Evolutionary conservation across 2,888 invertebrate species (phyloP), one percentile per base, ranked within the genome.

Genomic region (Deroplatys truncata): DNA sequence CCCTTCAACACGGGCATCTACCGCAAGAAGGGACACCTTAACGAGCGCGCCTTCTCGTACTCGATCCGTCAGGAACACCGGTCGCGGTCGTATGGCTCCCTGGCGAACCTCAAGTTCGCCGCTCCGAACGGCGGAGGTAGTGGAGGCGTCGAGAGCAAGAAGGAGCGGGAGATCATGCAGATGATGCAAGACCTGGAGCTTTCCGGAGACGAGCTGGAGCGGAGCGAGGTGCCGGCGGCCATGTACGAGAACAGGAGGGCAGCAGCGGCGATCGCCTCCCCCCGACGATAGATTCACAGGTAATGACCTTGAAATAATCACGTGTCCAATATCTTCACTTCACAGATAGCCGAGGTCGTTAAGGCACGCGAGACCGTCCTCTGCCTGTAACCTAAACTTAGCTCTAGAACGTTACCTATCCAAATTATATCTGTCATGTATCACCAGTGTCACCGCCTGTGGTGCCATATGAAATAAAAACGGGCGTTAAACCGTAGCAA

Each of bases 61-160:
- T 98, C 98, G 92, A 98, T 98, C 92, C 95, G 98, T 90, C 98
- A 98, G 93, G 98, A 98, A 93, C 98, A 98, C 93, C 95, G 98
- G 91, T 98, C 98, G 93, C 95, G 98, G 91, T 98, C 98, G 92
- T 98, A 98, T 93, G 98, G 98, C 90, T 98, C 98, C 90, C 94
- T 98, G 93, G 98, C 98, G 90, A 98, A 98, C 93, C 94, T 98
- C 91, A 98, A 98, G 93, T 98, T 98, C 94, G 97, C 97, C 92
- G 97, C 97, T 91, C 91, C 92, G 28, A 92, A 93, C 35, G 92
- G 92, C 9, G 93, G 93, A 90, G 92, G 92, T 15, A 1, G 91
- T 89, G 92, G 92, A 28, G 91, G 92, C 72, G 90, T 91, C 91
- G 91, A 92, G 88, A 93, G 93, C 87, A 90, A 98, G 93, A 98